These are phyloP conservation scores for Theocolax elegans DNA, from an alignment of 1,140 invertebrate species.

Conservation along the genomic window DNA sequence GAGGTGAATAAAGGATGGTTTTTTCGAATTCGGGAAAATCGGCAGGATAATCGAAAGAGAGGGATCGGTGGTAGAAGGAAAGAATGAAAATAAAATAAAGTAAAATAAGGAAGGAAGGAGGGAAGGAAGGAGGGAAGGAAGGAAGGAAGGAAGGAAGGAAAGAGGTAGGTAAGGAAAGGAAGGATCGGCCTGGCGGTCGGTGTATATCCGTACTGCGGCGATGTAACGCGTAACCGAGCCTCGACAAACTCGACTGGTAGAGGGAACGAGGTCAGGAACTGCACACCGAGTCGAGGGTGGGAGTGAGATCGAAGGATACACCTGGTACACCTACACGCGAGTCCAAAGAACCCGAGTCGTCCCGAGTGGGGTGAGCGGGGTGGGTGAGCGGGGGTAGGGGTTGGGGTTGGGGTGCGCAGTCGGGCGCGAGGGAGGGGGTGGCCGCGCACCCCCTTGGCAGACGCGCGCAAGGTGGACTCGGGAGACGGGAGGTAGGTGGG, in stretches of 20 bases:
- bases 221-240: too few species aligned
- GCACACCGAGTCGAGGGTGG: background rate
- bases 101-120: background rate
- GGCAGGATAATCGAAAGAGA: too few species aligned
- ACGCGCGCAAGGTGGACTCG: background rate
- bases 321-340: background rate
- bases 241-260: too few species aligned
- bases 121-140: too few species aligned
- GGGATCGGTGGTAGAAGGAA: too few species aligned
- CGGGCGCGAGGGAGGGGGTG: background rate
- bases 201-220: too few species aligned
- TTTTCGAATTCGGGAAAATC: too few species aligned
- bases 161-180: too few species aligned
- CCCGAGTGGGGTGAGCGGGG: background rate
- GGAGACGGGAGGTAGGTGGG: background rate
- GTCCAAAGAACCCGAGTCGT: too few species aligned
- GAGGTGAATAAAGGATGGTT: too few species aligned
- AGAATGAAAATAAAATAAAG: background rate
- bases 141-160: too few species aligned
- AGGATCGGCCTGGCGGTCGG: too few species aligned
- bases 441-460: slow-evolving; percentile 3
- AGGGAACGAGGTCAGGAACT: slow-evolving; percentile 29
- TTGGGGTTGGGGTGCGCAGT: background rate
- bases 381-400: background rate
- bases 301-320: background rate